A percentile compares a stretch with the other conserved stretches of the same genome.
These are phyloP conservation scores for Zaprionus vittiger DNA, from an alignment of 1,140 invertebrate genomes.

Conservation along the genomic window DNA sequence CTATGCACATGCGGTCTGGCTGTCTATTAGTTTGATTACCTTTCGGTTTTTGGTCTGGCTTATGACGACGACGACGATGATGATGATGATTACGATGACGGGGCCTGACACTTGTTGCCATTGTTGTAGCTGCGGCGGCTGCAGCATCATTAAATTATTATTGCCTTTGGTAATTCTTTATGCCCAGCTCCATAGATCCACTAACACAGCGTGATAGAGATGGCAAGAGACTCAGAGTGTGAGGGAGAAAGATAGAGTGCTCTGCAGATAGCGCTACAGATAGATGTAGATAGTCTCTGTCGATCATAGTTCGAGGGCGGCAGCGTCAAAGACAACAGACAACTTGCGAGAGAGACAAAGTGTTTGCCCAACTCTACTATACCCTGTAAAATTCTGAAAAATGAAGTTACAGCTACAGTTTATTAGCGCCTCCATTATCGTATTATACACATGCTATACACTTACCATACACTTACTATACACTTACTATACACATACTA, in stretches of 20 bases:
- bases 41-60: conserved; percentile 40
- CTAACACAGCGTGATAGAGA: conserved; percentile 22
- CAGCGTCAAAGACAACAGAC: conserved; percentile 25
- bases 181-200: conserved; percentile 15
- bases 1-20: conserved; percentile 19
- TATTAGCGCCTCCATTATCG: too few species aligned
- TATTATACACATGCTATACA: not conserved
- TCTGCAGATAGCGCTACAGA: conserved; percentile 5
- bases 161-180: conserved; percentile 64
- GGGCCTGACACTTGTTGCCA: conserved; percentile 57
- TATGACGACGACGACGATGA: not conserved
- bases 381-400: not conserved
- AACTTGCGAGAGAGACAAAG: not conserved
- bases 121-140: conserved; percentile 33
- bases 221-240: not conserved
- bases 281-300: conserved; percentile 5
- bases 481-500: too few species aligned
- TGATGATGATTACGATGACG: conserved; percentile 50
- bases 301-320: conserved; percentile 27
- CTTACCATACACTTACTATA: too few species aligned
- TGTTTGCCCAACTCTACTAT: not conserved
- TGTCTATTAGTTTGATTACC: conserved; percentile 61
- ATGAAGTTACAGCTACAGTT: too few species aligned
- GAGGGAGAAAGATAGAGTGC: conserved; percentile 27
- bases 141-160: conserved; percentile 81